Base-by-base conservation (phyloP, 2,113 vertebrate species). In the Chaetops frenatus region DNA sequence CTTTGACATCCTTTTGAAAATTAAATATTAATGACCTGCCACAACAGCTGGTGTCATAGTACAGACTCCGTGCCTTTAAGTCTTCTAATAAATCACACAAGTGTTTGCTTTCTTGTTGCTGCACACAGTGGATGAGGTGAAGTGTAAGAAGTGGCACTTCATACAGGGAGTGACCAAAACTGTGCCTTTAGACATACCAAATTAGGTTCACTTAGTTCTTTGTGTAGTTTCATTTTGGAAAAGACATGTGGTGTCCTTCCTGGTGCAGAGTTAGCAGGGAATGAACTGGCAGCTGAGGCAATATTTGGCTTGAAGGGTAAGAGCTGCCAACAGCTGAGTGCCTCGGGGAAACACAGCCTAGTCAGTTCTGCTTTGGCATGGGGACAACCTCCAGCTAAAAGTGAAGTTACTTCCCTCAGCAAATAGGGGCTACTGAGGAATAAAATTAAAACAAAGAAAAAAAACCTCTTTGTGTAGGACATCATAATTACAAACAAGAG, bases 291-390 rank as follows among this genome's bases (percentile, higher is more conserved):
- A 84, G 51, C 56, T 62, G 57, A 67, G 66, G 22, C 15, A 76
- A 47, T 29, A 51, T 40, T 57, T 90, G 70, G 31, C 40, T 66
- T 29, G 35, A 62, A 86, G 19, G 23, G 16, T 42, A 69, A 73
- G 42, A 58, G 60, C 38, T 87, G 56, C 31, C 6, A 8, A 33
- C 33, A 72, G 66, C 64, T 40, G 47, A 91, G 44, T 11, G 14
- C 29, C 42, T 50, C 0, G 0, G 23, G 35, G n/a, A 81, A 71
- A 47, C 28, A 44, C 56, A 85, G 47, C 17, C 20, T 7, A 13
- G 14, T 27, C 22, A 22, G 19, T n/a, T 61, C 66, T 93, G 48
- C 57, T 71, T 66, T 11, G 2, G 38, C 40, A 48, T 11, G 11
- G 47, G 36, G 56, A 44, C 69, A 78, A 28, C 8, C 6, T 33